phyloP scores from a whole-genome alignment of 2,888 invertebrate genomes.

The Leptopilina syphax region DNA sequence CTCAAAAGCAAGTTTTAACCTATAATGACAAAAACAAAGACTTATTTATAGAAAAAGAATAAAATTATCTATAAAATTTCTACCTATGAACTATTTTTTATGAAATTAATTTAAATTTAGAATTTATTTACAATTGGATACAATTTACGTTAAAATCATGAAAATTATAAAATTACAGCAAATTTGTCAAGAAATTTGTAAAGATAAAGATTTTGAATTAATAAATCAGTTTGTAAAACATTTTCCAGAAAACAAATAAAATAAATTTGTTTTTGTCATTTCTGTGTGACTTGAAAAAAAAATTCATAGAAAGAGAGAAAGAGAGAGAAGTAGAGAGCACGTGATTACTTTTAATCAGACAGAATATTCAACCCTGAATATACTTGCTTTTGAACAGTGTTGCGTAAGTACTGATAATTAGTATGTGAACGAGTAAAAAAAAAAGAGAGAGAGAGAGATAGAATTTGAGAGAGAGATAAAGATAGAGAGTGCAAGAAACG shows the following conservation, averaged over 20 bases:
- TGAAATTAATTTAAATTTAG: too few species aligned
- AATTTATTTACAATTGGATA: too few species aligned
- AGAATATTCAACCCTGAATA: not conserved
- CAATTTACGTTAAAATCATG: too few species aligned
- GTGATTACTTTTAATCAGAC: not conserved
- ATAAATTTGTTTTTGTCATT: too few species aligned
- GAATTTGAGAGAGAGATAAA: slow-evolving; percentile 33
- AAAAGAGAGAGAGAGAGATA: slow-evolving; percentile 35
- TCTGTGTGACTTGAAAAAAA: too few species aligned
- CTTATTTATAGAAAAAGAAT: not conserved
- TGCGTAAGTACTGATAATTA: slow-evolving; percentile 29
- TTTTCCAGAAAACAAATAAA: too few species aligned
- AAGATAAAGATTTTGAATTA: too few species aligned
- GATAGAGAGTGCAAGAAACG: slow-evolving; percentile 44
- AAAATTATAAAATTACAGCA: too few species aligned
- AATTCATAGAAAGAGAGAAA: too few species aligned
- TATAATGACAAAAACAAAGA: not conserved
- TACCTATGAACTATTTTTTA: too few species aligned
- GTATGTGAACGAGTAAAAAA: not conserved
- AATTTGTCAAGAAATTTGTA: too few species aligned
- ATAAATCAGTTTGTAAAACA: too few species aligned
- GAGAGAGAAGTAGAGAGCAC: not conserved
- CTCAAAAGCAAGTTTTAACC: slow-evolving; percentile 13
- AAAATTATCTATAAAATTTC: not conserved
- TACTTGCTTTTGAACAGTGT: not conserved